Percentiles rank a stretch among this genome's conserved stretches.
Evolutionary conservation across 1,140 invertebrate genomes (phyloP).

Genomic region (Diachasma alloeum): DNA sequence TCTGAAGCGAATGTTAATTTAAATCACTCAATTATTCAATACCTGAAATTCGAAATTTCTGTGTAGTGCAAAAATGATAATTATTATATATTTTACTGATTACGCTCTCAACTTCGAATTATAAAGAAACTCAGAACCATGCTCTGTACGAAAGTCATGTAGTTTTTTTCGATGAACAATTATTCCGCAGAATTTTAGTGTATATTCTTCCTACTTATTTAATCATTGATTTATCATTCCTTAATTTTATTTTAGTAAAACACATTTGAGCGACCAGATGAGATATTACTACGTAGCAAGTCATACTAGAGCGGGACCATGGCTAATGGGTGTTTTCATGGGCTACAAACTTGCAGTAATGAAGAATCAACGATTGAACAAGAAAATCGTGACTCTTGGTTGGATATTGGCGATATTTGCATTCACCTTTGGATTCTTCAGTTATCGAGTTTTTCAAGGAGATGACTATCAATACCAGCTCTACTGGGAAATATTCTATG

Average conservation of each 20-base stretch:
- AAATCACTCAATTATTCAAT: too few relatives aligned
- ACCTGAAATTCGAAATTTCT: too few relatives aligned
- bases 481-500: slow-evolving; percentile 48
- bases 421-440: slow-evolving; percentile 16
- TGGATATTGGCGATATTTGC: slow-evolving; percentile 14
- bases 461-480: slow-evolving; percentile 21
- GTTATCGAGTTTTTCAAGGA: slow-evolving; percentile 7
- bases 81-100: too few relatives aligned
- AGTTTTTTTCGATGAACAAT: too few relatives aligned
- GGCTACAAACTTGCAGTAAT: slow-evolving; percentile 55
- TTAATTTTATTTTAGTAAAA: slow-evolving; percentile 1
- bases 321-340: slow-evolving; percentile 67
- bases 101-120: too few relatives aligned
- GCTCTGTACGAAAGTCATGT: too few relatives aligned
- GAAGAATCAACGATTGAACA: neutral
- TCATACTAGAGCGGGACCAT: slow-evolving; percentile 65
- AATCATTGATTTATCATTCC: too few relatives aligned
- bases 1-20: too few relatives aligned
- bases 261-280: neutral
- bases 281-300: slow-evolving; percentile 42
- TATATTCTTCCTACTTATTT: too few relatives aligned
- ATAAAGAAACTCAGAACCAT: too few relatives aligned
- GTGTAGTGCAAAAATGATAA: too few relatives aligned
- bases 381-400: neutral
- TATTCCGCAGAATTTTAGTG: too few relatives aligned